A percentile compares a stretch with the other conserved stretches of the same genome.
phyloP scores from a whole-genome alignment of 2,113 vertebrate species.

The Pluvialis apricaria region DNA sequence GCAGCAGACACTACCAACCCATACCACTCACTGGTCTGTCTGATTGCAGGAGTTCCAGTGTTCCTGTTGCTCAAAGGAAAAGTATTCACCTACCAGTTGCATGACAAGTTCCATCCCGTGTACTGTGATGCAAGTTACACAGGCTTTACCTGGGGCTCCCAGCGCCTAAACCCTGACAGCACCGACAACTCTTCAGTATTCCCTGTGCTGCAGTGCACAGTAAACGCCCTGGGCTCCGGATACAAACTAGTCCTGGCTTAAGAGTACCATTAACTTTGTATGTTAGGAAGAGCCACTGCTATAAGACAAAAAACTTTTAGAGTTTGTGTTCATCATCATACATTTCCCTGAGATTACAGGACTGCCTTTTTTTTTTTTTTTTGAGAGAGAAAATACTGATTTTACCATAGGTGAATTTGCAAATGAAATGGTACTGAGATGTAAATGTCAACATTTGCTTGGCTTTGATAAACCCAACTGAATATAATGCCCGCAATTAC shows the following conservation, averaged over 20 bases:
- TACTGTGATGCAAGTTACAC: not conserved
- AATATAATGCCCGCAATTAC: not conserved
- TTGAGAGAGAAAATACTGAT: not conserved
- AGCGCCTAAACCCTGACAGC: not conserved
- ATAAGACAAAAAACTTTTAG: not conserved
- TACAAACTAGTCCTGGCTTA: not conserved
- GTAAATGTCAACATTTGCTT: not conserved
- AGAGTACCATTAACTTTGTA: fast-evolving
- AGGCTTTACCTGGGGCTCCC: not conserved
- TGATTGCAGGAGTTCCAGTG: not conserved
- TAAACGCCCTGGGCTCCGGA: not conserved
- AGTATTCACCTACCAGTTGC: not conserved
- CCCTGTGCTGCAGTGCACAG: too few species aligned
- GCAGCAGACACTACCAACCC: not conserved
- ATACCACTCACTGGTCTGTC: not conserved
- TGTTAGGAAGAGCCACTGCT: not conserved
- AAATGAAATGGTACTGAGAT: not conserved
- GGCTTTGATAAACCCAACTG: not conserved
- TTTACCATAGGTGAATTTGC: not conserved
- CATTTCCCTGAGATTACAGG: not conserved
- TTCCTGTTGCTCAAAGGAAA: not conserved
- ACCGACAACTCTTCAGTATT: not conserved
- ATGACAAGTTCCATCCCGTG: not conserved
- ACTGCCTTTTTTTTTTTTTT: not conserved
- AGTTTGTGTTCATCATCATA: not conserved